Evolutionary conservation across 2,888 invertebrate species (phyloP).

Genomic region (Cordilura impudica): DNA sequence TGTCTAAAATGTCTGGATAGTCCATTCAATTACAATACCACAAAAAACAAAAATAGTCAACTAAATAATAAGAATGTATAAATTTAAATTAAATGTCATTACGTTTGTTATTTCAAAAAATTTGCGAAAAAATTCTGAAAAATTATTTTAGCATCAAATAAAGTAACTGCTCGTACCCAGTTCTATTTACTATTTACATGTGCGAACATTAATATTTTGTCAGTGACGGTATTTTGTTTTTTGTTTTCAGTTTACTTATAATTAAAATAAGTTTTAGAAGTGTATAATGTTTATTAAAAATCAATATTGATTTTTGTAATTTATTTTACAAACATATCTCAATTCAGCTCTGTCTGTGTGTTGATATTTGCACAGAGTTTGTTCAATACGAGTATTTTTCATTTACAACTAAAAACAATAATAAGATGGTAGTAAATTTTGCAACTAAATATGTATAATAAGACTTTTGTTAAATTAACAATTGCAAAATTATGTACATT

Average conservation of each 20-base stretch:
- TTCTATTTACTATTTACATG: not conserved
- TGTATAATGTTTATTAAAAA: slow-evolving; percentile 1
- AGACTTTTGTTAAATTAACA: too few species aligned
- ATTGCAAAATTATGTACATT: too few species aligned
- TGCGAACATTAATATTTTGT: too few species aligned
- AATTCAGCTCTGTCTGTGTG: not conserved
- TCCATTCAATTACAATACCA: not conserved
- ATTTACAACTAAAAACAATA: not conserved
- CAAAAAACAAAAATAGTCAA: not conserved
- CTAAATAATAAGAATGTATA: not conserved
- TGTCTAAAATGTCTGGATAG: too few species aligned
- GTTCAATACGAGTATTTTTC: too few species aligned
- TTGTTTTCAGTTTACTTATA: slow-evolving; percentile 22
- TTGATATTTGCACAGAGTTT: not conserved
- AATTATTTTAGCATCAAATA: not conserved
- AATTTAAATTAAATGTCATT: not conserved
- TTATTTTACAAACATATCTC: slow-evolving; percentile 7
- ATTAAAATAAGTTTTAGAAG: slow-evolving; percentile 31
- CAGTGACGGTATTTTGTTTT: slow-evolving; percentile 7
- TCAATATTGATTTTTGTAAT: slow-evolving; percentile 43
- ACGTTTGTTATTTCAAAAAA: not conserved
- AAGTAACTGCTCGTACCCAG: not conserved
- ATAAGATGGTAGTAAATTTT: not conserved
- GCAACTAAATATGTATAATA: too few species aligned
- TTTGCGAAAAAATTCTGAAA: not conserved